Percentiles rank a stretch among this genome's conserved stretches.
phyloP scores from a whole-genome alignment of 92 coral and sea anemone genomes.

The Porites divaricata region DNA sequence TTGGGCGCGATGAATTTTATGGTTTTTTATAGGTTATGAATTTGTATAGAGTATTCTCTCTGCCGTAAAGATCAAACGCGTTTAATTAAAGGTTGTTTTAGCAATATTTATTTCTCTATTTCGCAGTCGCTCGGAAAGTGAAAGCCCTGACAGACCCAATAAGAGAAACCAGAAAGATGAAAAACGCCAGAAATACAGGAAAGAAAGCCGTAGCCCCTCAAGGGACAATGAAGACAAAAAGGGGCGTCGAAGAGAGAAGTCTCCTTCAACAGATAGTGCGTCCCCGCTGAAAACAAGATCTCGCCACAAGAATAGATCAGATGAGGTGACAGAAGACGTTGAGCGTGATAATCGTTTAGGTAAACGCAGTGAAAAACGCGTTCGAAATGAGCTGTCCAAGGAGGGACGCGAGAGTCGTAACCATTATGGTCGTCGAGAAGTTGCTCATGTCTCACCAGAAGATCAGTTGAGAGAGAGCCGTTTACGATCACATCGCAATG shows the following conservation, averaged over 20 bases:
- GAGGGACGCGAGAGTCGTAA: constrained; percentile 15
- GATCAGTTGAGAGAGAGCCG: constrained; percentile 1
- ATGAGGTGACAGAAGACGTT: not conserved
- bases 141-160: constrained; percentile 18
- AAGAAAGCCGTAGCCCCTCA: constrained; percentile 25
- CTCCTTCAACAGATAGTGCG: constrained; percentile 4
- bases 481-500: not conserved
- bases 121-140: constrained; percentile 40
- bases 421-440: constrained; percentile 3
- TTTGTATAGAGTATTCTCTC: too few relatives aligned
- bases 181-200: constrained; percentile 15
- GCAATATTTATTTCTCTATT: not conserved
- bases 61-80: too few relatives aligned
- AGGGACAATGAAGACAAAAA: constrained; percentile 14
- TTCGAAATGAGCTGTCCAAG: not conserved
- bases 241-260: constrained; percentile 7
- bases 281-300: constrained; percentile 28
- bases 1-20: too few relatives aligned
- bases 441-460: not conserved
- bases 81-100: not conserved
- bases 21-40: too few relatives aligned
- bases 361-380: not conserved
- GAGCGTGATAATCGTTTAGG: not conserved
- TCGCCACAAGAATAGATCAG: not conserved
- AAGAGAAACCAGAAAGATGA: constrained; percentile 16